A percentile compares a stretch with the other conserved stretches of the same genome.
phyloP scores from a whole-genome alignment of 2,888 invertebrate genomes.

The Epistrophe eligans region DNA sequence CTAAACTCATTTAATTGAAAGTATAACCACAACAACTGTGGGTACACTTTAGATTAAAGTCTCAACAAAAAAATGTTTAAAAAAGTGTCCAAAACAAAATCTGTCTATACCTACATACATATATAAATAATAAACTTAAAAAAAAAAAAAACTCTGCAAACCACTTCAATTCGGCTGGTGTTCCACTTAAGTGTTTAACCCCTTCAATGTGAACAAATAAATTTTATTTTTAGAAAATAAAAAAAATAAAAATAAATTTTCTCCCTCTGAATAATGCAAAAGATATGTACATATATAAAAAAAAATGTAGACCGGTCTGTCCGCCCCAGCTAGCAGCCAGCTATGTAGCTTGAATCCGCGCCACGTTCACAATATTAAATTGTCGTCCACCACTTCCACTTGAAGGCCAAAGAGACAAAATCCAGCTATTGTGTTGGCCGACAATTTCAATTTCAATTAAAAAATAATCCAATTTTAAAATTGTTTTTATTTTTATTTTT shows the following conservation, averaged over 20 bases:
- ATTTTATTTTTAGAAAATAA: slow-evolving; percentile 64
- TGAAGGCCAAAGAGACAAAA: slow-evolving; percentile 34
- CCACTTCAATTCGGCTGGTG: slow-evolving; percentile 44
- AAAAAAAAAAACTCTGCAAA: slow-evolving; percentile 17
- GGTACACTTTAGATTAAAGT: slow-evolving; percentile 15
- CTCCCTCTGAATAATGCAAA: slow-evolving; percentile 24
- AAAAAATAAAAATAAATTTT: slow-evolving; percentile 22
- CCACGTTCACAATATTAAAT: slow-evolving; percentile 54
- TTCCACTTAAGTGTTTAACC: slow-evolving; percentile 52
- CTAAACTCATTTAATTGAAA: slow-evolving; percentile 30
- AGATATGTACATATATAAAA: not conserved
- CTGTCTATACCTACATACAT: not conserved
- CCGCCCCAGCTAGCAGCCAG: not conserved
- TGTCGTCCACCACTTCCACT: slow-evolving; percentile 45
- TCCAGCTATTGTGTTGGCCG: slow-evolving; percentile 20
- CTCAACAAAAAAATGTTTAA: not conserved
- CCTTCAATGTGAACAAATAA: slow-evolving; percentile 52
- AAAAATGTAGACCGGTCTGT: not conserved
- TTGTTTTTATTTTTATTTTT: slow-evolving; percentile 47
- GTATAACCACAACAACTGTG: slow-evolving; percentile 30
- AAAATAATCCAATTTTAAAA: slow-evolving; percentile 67
- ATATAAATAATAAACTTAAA: not conserved
- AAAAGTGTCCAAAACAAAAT: slow-evolving; percentile 21
- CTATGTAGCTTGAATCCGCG: slow-evolving; percentile 26
- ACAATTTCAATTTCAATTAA: slow-evolving; percentile 68